phyloP scores from a whole-genome alignment of 2,888 invertebrate species.

The Chironomus riparius region DNA sequence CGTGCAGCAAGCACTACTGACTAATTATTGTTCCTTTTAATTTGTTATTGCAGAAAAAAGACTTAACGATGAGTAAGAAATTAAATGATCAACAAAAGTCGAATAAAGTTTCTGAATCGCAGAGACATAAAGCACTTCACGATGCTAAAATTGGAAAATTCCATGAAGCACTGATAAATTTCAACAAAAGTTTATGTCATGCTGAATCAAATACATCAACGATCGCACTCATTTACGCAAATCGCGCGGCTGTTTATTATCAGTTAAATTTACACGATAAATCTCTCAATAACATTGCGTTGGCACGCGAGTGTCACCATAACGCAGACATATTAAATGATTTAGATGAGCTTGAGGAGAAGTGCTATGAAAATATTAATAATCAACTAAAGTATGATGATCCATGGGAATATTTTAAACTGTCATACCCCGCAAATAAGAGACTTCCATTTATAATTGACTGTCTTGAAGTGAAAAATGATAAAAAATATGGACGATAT shows the following conservation, averaged over 20 bases:
- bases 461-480: conserved; percentile 50
- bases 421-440: conserved; percentile 30
- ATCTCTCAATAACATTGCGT: conserved; percentile 58
- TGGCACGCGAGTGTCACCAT: conserved; percentile 57
- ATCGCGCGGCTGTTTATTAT: conserved; percentile 66
- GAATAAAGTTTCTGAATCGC: neutral
- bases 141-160: neutral
- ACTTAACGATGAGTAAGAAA: neutral
- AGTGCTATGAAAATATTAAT: conserved; percentile 42
- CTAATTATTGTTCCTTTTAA: neutral
- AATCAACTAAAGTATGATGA: conserved; percentile 30
- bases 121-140: neutral
- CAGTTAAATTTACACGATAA: conserved; percentile 54
- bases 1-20: neutral
- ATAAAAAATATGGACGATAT: conserved; percentile 56
- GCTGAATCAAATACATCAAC: conserved; percentile 44
- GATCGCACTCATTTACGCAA: neutral
- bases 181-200: conserved; percentile 55
- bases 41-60: neutral
- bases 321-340: conserved; percentile 42
- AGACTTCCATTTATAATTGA: conserved; percentile 54
- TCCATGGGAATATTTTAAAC: conserved; percentile 15
- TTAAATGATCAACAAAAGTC: neutral
- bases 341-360: conserved; percentile 48
- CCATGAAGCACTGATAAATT: conserved; percentile 44